Conservation (phyloP, 2,888 invertebrate genomes). For the Meliscaeva auricollis region DNA sequence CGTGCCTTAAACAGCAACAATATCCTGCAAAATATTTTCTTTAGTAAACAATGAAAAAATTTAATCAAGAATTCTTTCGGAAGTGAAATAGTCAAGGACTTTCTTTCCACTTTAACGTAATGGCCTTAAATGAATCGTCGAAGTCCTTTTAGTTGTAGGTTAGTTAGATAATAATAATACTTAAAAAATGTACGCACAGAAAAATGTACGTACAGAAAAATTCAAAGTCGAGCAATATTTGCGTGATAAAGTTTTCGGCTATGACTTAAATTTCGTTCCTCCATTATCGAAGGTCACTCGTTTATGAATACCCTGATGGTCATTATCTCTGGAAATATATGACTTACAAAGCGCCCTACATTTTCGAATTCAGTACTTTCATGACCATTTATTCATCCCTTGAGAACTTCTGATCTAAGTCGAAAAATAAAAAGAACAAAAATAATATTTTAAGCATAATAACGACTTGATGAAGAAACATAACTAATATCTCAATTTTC, state of each 20-base stretch:
- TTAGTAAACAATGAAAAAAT: not conserved
- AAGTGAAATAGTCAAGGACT: conserved; percentile 37
- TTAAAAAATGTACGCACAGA: no score
- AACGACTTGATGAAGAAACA: not conserved
- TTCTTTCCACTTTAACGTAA: not conserved
- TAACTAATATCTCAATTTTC: conserved; percentile 23
- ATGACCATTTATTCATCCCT: conserved; percentile 5
- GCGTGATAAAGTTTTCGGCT: no score
- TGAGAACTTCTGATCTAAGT: not conserved
- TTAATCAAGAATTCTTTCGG: not conserved
- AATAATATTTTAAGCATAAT: not conserved
- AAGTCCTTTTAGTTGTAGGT: not conserved
- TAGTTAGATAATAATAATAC: no score
- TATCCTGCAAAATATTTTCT: conserved; percentile 2
- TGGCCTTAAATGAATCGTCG: not conserved
- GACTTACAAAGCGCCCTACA: not conserved
- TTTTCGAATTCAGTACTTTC: no score
- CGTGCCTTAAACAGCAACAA: conserved; percentile 1
- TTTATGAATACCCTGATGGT: not conserved
- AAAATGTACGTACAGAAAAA: no score
- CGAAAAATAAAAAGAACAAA: not conserved
- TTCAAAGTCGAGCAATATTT: no score
- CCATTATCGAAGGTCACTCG: conserved; percentile 36
- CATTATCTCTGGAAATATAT: conserved; percentile 52
- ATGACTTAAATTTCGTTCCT: no score